These are phyloP conservation scores for Drosophila melanogaster DNA, from an alignment of 1,140 invertebrate species.

Conservation along the genomic window Release_6_plus_ISO1_MT NT_033777.3:19951501-19952000, in stretches of 20 bases:
- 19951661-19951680: background rate
- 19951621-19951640: slow-evolving; percentile 2
- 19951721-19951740: slow-evolving; percentile 45
- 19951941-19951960: background rate
- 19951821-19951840: slow-evolving; percentile 15
- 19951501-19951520: slow-evolving; percentile 64
- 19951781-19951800: slow-evolving; percentile 42
- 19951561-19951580: slow-evolving; percentile 17
- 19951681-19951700: slow-evolving; percentile 15
- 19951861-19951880: background rate
- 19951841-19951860: background rate
- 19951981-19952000: too few species aligned
- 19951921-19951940: background rate
- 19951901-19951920: too few species aligned
- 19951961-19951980: too few species aligned
- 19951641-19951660: background rate
- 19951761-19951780: slow-evolving; percentile 23
- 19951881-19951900: too few species aligned
- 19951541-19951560: slow-evolving; percentile 24
- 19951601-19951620: slow-evolving; percentile 46
- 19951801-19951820: slow-evolving; percentile 25
- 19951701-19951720: slow-evolving; percentile 37
- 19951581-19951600: slow-evolving; percentile 43
- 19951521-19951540: slow-evolving; percentile 54
- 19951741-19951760: slow-evolving; percentile 14